A percentile compares a stretch with the other conserved stretches of the same genome.
phyloP scores from a whole-genome alignment of 1,140 invertebrate genomes.

The Platyscapa corneri region DNA sequence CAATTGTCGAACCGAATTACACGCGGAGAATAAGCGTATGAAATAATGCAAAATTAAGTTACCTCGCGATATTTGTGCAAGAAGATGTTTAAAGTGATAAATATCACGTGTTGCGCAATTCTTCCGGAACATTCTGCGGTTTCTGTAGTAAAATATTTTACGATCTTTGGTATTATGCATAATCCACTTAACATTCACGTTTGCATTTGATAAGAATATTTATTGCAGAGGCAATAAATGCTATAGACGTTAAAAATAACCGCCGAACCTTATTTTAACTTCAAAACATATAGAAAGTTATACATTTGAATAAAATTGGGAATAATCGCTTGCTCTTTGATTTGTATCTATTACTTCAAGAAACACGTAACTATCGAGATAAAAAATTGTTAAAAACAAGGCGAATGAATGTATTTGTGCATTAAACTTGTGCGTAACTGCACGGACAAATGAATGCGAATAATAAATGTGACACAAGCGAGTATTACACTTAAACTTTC shows the following conservation, averaged over 20 bases:
- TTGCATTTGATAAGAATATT: constrained; percentile 28
- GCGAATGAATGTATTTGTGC: too few relatives aligned
- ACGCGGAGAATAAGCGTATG: too few relatives aligned
- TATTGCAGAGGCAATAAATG: background rate
- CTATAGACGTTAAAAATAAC: constrained; percentile 10
- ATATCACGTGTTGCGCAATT: background rate
- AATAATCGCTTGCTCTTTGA: background rate
- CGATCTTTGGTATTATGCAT: constrained; percentile 3
- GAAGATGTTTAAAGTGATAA: background rate
- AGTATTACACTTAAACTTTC: too few relatives aligned
- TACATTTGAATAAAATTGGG: background rate
- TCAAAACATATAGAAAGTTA: background rate
- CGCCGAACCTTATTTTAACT: background rate
- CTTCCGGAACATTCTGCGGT: constrained; percentile 7
- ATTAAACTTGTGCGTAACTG: too few relatives aligned
- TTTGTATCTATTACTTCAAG: background rate
- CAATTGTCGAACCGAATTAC: too few relatives aligned
- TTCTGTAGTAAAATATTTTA: constrained; percentile 28
- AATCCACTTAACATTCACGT: constrained; percentile 1
- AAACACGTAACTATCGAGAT: too few relatives aligned
- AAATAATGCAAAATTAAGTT: too few relatives aligned
- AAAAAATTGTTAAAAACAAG: too few relatives aligned
- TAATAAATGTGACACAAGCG: too few relatives aligned
- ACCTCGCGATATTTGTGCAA: background rate
- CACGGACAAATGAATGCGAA: too few relatives aligned